Evolutionary conservation across 53 echinoderm and acorn worm genomes (phyloP).

Genomic region (Mesocentrotus franciscanus): DNA sequence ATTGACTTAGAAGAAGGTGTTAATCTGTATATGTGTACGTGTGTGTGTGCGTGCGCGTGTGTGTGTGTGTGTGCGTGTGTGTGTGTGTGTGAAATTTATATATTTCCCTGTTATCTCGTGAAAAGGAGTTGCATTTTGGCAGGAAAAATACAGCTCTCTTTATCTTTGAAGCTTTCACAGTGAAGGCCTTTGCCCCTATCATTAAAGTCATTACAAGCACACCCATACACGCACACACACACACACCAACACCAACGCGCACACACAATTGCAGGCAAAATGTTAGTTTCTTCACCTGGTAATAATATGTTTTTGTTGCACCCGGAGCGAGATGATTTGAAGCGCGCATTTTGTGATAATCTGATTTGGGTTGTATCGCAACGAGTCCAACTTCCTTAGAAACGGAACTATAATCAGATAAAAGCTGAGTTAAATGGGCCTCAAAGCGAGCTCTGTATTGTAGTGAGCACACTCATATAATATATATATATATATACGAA

Average conservation of each 20-base stretch:
- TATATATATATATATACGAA: neutral
- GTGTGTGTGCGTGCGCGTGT: too few species aligned
- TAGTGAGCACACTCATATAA: neutral
- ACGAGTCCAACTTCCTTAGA: neutral
- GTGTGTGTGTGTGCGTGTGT: too few species aligned
- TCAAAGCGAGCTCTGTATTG: neutral
- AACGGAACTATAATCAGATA: conserved; percentile 27
- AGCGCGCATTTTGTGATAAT: neutral
- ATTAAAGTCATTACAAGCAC: neutral
- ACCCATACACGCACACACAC: neutral
- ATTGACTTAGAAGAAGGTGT: too few species aligned
- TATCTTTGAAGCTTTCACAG: too few species aligned
- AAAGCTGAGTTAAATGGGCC: neutral
- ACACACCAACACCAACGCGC: neutral
- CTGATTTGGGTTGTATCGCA: neutral
- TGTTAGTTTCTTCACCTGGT: too few species aligned
- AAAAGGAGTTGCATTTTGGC: too few species aligned
- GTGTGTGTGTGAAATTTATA: too few species aligned
- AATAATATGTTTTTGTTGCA: neutral
- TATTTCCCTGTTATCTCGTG: too few species aligned
- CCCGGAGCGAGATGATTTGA: conserved; percentile 18
- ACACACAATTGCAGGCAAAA: neutral
- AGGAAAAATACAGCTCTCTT: too few species aligned
- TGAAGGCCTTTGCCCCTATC: too few species aligned
- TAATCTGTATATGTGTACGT: too few species aligned